Base-by-base conservation (phyloP, 30 jellyfish, hydroid and myxozoan genomes). In the Nemopilema nomurai region DNA sequence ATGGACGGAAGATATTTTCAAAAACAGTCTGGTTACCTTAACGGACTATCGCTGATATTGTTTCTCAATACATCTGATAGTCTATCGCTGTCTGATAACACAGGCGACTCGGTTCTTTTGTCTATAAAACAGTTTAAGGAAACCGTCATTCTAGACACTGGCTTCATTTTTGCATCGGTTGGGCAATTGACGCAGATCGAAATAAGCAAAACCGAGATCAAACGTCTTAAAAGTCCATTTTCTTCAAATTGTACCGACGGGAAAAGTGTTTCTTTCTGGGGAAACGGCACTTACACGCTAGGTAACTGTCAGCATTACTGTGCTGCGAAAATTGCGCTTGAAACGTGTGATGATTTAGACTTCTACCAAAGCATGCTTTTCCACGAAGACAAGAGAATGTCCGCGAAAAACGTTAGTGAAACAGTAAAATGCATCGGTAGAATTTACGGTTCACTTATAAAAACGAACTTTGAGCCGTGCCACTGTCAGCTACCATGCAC, bases 241-340 rank as follows among this genome's bases (percentile, higher is more conserved):
- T 75, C 75, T 19, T 84, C 93, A 1, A 76, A 84, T 23, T 84
- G 93, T 82, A 84, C 75, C 6, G 7, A 29, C 63, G 87, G 87
- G 25, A 67, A 73, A 49, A 66, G 32, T 8, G 22, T 20, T 1
- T 20, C 49, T 0, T 30, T 74, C 70, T 8, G 73, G 69, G 73
- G 20, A 49, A 83, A 86, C 51, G 93, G 93, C 7, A 28, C 62
- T 21, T 84, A 84, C 51, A 84, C 93, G 24, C 3, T 75, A 4
- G 62, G 24, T 0, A 84, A 84, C 26, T 84, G 93, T 67, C 87
- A 71, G 23, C 83, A 72, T 75, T 31, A 82, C 4, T 84, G 93
- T 33, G 33, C 33, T 17, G 83, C 77, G 20, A 26, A 22, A 1
- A 51, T 57, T 16, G 51, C 84, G 0, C 33, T 77, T 23, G 28